These are phyloP conservation scores for Ploceus nigricollis DNA, from an alignment of 2,113 vertebrate genomes.

Conservation along the genomic window DNA sequence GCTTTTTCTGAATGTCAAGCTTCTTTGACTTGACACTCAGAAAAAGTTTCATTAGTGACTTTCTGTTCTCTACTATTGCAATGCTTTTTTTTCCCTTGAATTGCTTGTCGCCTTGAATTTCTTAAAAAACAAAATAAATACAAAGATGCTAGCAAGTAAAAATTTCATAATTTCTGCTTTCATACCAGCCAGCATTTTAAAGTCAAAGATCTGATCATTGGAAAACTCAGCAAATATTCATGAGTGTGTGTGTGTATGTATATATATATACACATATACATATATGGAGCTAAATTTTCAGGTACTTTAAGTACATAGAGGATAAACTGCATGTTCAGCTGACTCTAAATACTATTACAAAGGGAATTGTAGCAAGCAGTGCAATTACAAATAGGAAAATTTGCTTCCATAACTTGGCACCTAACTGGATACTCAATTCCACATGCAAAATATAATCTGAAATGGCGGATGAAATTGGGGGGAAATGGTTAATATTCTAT, in stretches of 20 bases:
- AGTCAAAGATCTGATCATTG: neutral
- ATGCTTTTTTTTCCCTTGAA: constrained; percentile 10
- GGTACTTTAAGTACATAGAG: constrained; percentile 14
- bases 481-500: constrained; percentile 28
- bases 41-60: constrained; percentile 3
- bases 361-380: constrained; percentile 53
- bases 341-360: constrained; percentile 65
- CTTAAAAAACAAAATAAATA: constrained; percentile 28
- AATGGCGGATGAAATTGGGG: neutral
- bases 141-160: constrained; percentile 3
- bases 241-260: neutral
- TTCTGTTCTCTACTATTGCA: constrained; percentile 19
- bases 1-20: constrained; percentile 11
- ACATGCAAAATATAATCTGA: constrained; percentile 30
- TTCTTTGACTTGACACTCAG: constrained; percentile 32
- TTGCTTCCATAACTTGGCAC: constrained; percentile 13
- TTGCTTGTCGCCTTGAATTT: constrained; percentile 12
- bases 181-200: neutral
- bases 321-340: constrained; percentile 59
- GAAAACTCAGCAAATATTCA: constrained; percentile 29
- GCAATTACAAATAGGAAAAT: constrained; percentile 67
- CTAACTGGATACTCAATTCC: constrained; percentile 61
- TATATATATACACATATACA: too few relatives aligned
- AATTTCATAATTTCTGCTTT: constrained; percentile 33
- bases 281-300: constrained; percentile 22